Conservation (phyloP, 2,888 invertebrate genomes). For the Rhamnusium bicolor region DNA sequence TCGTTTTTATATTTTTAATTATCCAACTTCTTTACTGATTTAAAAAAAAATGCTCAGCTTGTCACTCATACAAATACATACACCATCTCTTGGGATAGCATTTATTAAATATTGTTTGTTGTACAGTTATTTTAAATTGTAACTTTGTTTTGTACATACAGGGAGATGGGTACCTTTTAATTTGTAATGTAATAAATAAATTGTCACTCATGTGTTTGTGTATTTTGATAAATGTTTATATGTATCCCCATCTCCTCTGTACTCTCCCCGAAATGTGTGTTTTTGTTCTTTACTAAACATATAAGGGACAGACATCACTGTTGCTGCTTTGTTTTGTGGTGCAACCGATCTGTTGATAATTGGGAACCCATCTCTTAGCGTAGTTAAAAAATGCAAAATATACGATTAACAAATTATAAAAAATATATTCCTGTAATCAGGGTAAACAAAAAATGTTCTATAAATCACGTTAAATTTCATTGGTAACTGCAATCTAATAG, state of each 20-base stretch:
- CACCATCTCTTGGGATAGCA: constrained; percentile 6
- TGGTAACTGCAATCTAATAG: too few species aligned
- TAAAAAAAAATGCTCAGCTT: not conserved
- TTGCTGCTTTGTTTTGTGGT: constrained; percentile 50
- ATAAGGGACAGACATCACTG: constrained; percentile 62
- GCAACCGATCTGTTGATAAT: not conserved
- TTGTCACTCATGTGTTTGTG: constrained; percentile 15
- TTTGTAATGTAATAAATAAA: constrained; percentile 11
- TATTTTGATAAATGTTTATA: constrained; percentile 32
- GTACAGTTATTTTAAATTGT: constrained; percentile 37
- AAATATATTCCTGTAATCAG: too few species aligned
- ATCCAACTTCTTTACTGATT: too few species aligned
- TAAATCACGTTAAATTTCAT: too few species aligned
- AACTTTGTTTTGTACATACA: constrained; percentile 38
- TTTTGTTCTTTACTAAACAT: constrained; percentile 61
- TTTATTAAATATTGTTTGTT: constrained; percentile 18
- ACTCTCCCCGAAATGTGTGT: constrained; percentile 55
- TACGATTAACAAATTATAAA: too few species aligned
- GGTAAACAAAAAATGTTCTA: too few species aligned
- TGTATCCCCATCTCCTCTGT: constrained; percentile 40
- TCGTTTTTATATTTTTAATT: too few species aligned
- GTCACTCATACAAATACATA: not conserved
- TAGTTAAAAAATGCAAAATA: not conserved
- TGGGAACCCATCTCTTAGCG: not conserved
- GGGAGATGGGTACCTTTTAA: constrained; percentile 40